Percentiles rank a stretch among this genome's conserved stretches.
phyloP scores from a whole-genome alignment of 2,888 invertebrate species.

The Stegophylla sp. region DNA sequence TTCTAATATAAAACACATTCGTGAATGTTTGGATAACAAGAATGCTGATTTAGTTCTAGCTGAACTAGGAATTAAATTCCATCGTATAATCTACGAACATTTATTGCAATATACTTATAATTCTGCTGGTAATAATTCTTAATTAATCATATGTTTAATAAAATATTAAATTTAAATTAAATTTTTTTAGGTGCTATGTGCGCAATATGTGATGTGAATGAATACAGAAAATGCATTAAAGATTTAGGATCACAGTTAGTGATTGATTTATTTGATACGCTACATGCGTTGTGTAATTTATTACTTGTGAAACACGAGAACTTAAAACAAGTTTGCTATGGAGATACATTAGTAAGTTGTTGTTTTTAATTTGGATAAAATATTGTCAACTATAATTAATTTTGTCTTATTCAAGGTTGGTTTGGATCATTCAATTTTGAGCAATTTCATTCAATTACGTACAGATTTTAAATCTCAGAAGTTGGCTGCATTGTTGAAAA shows the following conservation, averaged over 20 bases:
- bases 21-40: conserved; percentile 86
- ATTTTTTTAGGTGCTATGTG: conserved; percentile 84
- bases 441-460: conserved; percentile 92
- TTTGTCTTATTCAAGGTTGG: conserved; percentile 75
- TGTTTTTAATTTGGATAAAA: neutral
- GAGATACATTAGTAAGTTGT: conserved; percentile 86
- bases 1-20: conserved; percentile 77
- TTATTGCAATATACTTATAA: conserved; percentile 93
- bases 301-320: conserved; percentile 95
- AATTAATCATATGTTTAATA: conserved; percentile 6
- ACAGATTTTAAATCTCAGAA: conserved; percentile 92
- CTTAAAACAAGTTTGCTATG: conserved; percentile 91
- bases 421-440: conserved; percentile 85
- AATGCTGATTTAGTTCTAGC: conserved; percentile 85
- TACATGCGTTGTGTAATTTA: conserved; percentile 94
- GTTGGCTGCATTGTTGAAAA: conserved; percentile 70
- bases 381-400: neutral
- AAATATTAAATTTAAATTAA: conserved; percentile 9
- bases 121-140: conserved; percentile 74
- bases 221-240: conserved; percentile 90
- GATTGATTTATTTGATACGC: conserved; percentile 88
- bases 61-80: conserved; percentile 90
- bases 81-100: conserved; percentile 92
- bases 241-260: conserved; percentile 79
- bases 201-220: conserved; percentile 97